Evolutionary conservation across 2,888 invertebrate genomes (phyloP).

Genomic region (Silvanus unidentatus): DNA sequence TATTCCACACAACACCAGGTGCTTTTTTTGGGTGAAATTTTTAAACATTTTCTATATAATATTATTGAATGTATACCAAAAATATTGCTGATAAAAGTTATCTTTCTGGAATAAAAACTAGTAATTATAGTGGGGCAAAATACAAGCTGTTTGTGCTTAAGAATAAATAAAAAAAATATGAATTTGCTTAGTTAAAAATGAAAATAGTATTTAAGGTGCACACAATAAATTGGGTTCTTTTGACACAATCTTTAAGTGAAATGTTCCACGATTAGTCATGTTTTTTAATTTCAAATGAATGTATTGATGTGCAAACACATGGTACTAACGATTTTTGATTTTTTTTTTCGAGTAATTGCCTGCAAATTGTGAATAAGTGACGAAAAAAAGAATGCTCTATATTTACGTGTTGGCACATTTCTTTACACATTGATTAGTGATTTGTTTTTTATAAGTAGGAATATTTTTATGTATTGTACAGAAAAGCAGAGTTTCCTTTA

Average conservation of each 20-base stretch:
- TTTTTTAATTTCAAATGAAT: no score
- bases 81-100: slow-evolving; percentile 41
- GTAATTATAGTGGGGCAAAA: background rate
- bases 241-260: no score
- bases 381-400: background rate
- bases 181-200: no score
- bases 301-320: no score
- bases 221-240: no score
- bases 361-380: slow-evolving; percentile 1
- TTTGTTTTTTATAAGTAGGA: slow-evolving; percentile 6
- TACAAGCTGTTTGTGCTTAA: background rate
- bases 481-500: no score
- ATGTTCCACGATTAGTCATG: no score
- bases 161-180: slow-evolving; percentile 5
- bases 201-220: no score
- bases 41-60: slow-evolving; percentile 7
- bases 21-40: slow-evolving; percentile 15
- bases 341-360: background rate
- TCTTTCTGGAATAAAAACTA: slow-evolving; percentile 22
- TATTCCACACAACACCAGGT: slow-evolving; percentile 15
- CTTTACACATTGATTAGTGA: background rate
- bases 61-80: slow-evolving; percentile 35
- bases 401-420: slow-evolving; percentile 10
- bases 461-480: slow-evolving; percentile 3
- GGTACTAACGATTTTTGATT: background rate